These are phyloP conservation scores for Crotalus horridus DNA, from an alignment of 2,113 vertebrate genomes.

Conservation along the genomic window DNA sequence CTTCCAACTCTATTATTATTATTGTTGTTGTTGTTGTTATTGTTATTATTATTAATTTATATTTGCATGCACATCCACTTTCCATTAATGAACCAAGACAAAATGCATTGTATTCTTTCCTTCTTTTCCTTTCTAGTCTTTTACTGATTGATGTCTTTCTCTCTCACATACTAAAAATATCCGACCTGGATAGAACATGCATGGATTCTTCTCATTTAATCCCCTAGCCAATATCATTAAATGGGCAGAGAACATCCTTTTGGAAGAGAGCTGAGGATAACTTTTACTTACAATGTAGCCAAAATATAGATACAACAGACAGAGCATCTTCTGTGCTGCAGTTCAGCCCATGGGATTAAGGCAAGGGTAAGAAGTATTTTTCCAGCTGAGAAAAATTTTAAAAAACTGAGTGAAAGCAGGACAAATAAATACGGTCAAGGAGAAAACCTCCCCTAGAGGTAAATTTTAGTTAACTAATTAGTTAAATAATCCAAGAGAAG, in stretches of 20 bases:
- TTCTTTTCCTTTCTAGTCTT: neutral
- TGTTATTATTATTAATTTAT: no score
- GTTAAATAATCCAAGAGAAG: neutral
- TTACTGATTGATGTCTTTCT: neutral
- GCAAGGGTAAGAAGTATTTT: neutral
- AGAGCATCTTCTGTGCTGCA: neutral
- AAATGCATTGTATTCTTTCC: neutral
- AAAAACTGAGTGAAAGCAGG: neutral
- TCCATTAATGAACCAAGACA: neutral
- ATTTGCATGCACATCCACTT: neutral
- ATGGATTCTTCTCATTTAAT: neutral
- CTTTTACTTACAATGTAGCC: neutral
- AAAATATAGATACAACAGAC: neutral
- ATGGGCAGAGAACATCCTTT: neutral
- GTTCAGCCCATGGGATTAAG: neutral
- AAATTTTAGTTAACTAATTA: neutral
- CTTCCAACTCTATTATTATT: no score
- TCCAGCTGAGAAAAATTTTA: neutral
- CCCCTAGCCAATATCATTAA: neutral
- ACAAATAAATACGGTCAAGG: neutral
- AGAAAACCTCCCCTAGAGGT: neutral
- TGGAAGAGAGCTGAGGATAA: neutral
- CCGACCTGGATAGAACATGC: neutral
- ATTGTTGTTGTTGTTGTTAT: no score
- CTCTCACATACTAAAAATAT: neutral